These are phyloP conservation scores for Xanthorhoe designata DNA, from an alignment of 2,888 invertebrate genomes.

Conservation along the genomic window DNA sequence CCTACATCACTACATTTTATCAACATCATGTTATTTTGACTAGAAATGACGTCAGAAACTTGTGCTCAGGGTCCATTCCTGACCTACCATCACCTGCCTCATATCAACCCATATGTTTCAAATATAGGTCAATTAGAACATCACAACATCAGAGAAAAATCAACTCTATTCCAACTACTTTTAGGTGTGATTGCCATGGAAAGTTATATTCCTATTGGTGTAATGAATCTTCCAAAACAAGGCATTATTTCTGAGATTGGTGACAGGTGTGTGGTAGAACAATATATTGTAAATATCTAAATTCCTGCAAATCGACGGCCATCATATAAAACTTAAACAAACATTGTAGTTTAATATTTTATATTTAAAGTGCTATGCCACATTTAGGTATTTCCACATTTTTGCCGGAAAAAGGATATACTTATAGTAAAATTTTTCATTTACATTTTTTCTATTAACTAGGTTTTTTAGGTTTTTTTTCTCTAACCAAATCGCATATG, in stretches of 20 bases:
- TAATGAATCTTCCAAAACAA: conserved; percentile 72
- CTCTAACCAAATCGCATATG: too few species aligned
- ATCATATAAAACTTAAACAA: conserved; percentile 55
- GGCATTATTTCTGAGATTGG: conserved; percentile 70
- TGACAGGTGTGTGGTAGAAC: conserved; percentile 63
- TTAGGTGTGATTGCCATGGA: conserved; percentile 7
- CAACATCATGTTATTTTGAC: neutral
- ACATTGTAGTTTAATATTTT: neutral
- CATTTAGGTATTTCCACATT: too few species aligned
- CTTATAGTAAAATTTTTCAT: too few species aligned
- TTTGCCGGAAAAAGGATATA: too few species aligned
- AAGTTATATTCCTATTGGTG: conserved; percentile 28
- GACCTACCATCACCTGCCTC: conserved; percentile 78
- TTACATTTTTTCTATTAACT: too few species aligned
- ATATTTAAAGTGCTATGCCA: too few species aligned
- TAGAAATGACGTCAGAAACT: conserved; percentile 38
- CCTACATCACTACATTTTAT: too few species aligned
- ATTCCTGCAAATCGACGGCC: neutral
- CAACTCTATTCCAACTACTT: neutral
- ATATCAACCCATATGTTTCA: conserved; percentile 72
- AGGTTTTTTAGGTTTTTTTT: too few species aligned
- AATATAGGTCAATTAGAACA: conserved; percentile 75
- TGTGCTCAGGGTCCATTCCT: conserved; percentile 56
- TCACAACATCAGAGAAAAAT: neutral
- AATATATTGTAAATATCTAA: conserved; percentile 32